Conservation (phyloP, 2,888 invertebrate genomes). For the Fragum fragum region DNA sequence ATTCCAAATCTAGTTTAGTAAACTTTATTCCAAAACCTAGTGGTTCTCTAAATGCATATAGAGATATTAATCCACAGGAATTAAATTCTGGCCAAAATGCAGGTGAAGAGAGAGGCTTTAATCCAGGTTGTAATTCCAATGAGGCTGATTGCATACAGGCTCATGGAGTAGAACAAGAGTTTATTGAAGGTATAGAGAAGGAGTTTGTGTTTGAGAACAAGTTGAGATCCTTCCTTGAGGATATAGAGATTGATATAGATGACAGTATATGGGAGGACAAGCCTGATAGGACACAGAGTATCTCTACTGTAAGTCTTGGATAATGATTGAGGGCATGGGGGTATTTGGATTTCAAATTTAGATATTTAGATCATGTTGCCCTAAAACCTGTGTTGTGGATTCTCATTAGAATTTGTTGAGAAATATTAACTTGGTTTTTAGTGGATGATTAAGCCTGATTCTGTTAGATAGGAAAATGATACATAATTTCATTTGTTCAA, state of each 20-base stretch:
- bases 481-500: too few species aligned
- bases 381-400: too few species aligned
- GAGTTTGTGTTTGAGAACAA: slow-evolving; percentile 71
- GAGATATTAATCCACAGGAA: neutral
- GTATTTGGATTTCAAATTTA: too few species aligned
- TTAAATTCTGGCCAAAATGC: neutral
- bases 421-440: too few species aligned
- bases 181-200: slow-evolving; percentile 30
- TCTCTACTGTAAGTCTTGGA: slow-evolving; percentile 36
- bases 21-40: neutral
- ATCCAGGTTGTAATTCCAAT: neutral
- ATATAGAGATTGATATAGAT: slow-evolving; percentile 62
- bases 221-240: slow-evolving; percentile 74
- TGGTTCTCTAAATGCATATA: neutral
- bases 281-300: slow-evolving; percentile 26
- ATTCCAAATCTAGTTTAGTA: neutral
- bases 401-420: too few species aligned
- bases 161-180: neutral
- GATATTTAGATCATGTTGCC: too few species aligned
- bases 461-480: too few species aligned
- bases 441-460: too few species aligned
- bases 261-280: slow-evolving; percentile 62
- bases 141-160: neutral
- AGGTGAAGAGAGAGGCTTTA: neutral
- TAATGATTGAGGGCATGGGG: too few species aligned